Evolutionary conservation across 2,797 vertebrate genomes (phyloP).

Genomic region (Myotis vivesi): DNA sequence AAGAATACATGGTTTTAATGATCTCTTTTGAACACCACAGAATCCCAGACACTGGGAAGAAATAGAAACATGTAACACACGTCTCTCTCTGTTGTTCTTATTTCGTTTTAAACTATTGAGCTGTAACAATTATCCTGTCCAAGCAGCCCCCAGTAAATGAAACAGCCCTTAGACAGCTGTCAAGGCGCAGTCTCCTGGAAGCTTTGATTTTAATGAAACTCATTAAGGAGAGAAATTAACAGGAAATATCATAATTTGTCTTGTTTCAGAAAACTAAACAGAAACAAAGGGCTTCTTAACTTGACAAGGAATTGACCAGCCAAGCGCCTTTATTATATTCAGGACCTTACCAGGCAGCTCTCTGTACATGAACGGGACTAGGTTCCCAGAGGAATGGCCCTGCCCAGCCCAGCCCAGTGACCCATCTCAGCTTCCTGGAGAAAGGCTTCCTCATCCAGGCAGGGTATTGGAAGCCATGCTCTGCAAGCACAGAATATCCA

Average conservation of each 20-base stretch:
- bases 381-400: not conserved
- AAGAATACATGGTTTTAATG: slow-evolving; percentile 77
- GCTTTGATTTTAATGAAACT: slow-evolving; percentile 87
- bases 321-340: slow-evolving; percentile 63
- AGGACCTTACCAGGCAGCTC: slow-evolving; percentile 8
- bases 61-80: slow-evolving; percentile 50
- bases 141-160: slow-evolving; percentile 82
- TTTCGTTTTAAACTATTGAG: slow-evolving; percentile 75
- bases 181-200: slow-evolving; percentile 84
- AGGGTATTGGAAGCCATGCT: not conserved
- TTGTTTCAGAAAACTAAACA: slow-evolving; percentile 85
- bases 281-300: slow-evolving; percentile 84
- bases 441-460: not conserved
- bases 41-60: slow-evolving; percentile 67
- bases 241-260: slow-evolving; percentile 88
- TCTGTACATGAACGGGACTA: slow-evolving; percentile 35
- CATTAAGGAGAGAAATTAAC: slow-evolving; percentile 87
- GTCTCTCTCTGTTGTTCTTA: slow-evolving; percentile 75
- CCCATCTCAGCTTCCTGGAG: not conserved
- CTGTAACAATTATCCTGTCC: slow-evolving; percentile 84
- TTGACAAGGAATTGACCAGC: slow-evolving; percentile 79
- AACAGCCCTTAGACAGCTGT: slow-evolving; percentile 86
- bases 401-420: not conserved
- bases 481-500: slow-evolving; percentile 65
- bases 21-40: slow-evolving; percentile 77